Evolutionary conservation across 2,113 vertebrate genomes (phyloP).

Genomic region (Malurus melanocephalus): DNA sequence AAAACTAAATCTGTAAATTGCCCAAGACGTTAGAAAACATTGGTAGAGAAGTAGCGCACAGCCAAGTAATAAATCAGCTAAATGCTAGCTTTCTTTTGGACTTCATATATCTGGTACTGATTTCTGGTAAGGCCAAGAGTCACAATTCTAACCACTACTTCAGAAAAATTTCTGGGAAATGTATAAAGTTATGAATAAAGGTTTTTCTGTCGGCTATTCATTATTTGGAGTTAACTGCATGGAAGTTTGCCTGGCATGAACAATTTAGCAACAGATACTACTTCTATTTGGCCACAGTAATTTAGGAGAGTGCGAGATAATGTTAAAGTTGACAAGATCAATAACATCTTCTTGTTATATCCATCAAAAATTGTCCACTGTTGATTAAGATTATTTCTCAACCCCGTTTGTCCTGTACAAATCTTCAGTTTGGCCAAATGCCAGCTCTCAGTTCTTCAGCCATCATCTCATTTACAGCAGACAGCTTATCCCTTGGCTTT

Average conservation of each 20-base stretch:
- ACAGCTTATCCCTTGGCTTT: not conserved
- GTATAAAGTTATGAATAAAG: not conserved
- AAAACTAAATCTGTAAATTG: constrained; percentile 34
- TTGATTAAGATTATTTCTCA: not conserved
- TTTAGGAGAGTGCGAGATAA: not conserved
- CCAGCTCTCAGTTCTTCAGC: not conserved
- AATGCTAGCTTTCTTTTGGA: not conserved
- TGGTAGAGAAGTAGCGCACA: not conserved
- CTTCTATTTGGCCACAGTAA: not conserved
- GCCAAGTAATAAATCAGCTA: not conserved
- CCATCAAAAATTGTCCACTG: not conserved
- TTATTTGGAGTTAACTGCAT: not conserved
- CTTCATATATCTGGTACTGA: not conserved
- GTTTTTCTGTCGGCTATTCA: not conserved
- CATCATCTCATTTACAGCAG: not conserved
- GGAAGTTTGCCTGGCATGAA: not conserved
- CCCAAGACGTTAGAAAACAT: not conserved
- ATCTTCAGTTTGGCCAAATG: not conserved
- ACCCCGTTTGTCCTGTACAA: not conserved
- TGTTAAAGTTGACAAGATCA: not conserved
- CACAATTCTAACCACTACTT: not conserved
- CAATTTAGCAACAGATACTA: not conserved
- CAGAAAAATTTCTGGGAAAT: not conserved
- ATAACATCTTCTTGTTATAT: not conserved
- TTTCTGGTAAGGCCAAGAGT: not conserved